Conservation (phyloP, 1,140 invertebrate species). For the Wiebesia pumilae region DNA sequence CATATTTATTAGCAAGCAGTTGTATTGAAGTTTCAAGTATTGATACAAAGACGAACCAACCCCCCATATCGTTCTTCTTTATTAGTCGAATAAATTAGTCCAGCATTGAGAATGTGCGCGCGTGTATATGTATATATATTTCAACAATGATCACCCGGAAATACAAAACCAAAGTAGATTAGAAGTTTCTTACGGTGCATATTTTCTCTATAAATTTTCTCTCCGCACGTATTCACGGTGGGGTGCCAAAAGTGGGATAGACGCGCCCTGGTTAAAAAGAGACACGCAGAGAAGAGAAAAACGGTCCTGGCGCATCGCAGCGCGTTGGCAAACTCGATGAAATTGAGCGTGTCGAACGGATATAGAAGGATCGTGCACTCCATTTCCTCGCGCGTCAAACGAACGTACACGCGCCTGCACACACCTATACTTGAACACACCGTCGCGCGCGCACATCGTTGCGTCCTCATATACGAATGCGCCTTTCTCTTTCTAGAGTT, state of each 20-base stretch:
- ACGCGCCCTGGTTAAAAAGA: not conserved
- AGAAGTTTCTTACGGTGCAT: slow-evolving; percentile 1
- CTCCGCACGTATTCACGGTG: not conserved
- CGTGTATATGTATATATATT: no score
- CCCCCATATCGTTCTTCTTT: no score
- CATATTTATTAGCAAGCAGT: no score
- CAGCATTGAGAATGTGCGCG: no score
- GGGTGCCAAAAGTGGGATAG: slow-evolving; percentile 25
- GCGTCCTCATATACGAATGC: no score
- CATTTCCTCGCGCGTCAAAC: slow-evolving; percentile 60
- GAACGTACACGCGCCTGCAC: not conserved
- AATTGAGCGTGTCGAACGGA: slow-evolving; percentile 65
- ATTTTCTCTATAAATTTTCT: not conserved
- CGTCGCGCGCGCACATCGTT: not conserved
- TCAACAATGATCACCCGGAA: not conserved
- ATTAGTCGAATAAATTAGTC: no score
- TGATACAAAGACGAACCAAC: no score
- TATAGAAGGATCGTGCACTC: slow-evolving; percentile 61
- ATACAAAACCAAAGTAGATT: not conserved
- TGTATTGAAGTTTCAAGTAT: no score
- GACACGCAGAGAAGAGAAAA: slow-evolving; percentile 4
- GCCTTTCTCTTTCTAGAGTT: not conserved
- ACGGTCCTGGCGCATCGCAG: not conserved
- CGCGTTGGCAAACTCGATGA: slow-evolving; percentile 58
- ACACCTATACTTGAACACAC: not conserved